Conservation (phyloP, 1,140 invertebrate genomes). For the Rhagoletis pomonella region DNA sequence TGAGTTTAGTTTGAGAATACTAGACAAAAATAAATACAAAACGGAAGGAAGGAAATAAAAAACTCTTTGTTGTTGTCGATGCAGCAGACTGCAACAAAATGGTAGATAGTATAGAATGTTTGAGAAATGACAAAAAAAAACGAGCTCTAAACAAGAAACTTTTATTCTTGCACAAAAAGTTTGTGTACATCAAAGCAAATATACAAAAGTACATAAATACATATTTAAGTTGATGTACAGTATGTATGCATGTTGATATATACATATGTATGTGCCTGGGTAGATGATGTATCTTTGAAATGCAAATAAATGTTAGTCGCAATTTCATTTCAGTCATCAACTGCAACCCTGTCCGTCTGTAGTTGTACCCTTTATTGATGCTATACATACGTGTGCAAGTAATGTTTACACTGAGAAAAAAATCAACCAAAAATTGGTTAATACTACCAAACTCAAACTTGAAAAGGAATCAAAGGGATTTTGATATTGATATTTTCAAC, state of each 20-base stretch:
- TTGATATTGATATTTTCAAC: too few species aligned
- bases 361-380: background rate
- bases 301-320: background rate
- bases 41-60: background rate
- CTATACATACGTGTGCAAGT: too few species aligned
- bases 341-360: background rate
- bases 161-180: background rate
- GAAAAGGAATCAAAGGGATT: too few species aligned
- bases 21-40: conserved; percentile 7
- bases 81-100: background rate
- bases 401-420: too few species aligned
- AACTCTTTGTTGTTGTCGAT: background rate
- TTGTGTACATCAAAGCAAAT: background rate
- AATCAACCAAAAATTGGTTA: too few species aligned
- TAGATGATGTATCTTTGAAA: background rate
- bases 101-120: background rate
- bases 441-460: too few species aligned
- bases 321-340: background rate
- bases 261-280: background rate
- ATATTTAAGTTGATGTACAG: background rate
- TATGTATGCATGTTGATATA: too few species aligned
- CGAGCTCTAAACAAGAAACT: background rate
- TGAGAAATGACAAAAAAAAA: background rate
- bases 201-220: background rate
- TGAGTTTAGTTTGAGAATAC: background rate